A percentile compares a stretch with the other conserved stretches of the same genome.
Evolutionary conservation across 2,113 vertebrate species (phyloP).

Genomic region (Plestiodon gilberti): DNA sequence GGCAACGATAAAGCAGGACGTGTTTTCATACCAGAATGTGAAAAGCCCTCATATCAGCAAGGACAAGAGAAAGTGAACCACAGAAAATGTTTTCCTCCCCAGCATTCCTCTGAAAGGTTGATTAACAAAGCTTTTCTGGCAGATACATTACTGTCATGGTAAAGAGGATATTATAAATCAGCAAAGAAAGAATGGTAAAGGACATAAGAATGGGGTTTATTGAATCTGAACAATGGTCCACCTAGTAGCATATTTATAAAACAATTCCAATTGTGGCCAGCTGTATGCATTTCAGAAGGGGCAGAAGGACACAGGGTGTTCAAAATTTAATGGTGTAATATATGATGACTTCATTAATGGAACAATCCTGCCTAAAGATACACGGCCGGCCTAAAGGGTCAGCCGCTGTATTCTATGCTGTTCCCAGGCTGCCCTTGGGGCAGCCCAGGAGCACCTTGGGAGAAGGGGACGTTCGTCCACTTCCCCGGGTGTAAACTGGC

Average conservation of each 20-base stretch:
- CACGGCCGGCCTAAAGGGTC: no score
- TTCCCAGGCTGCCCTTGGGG: no score
- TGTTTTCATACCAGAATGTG: conserved; percentile 56
- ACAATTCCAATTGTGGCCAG: no score
- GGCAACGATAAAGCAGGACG: conserved; percentile 57
- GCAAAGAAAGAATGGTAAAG: neutral
- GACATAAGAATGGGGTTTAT: neutral
- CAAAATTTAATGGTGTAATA: neutral
- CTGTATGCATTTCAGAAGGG: neutral
- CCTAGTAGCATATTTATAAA: neutral
- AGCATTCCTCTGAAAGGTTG: conserved; percentile 64
- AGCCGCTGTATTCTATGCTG: no score
- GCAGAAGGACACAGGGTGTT: neutral
- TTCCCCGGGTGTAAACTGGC: no score
- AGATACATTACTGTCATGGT: conserved; percentile 4
- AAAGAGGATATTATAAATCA: neutral
- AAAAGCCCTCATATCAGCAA: conserved; percentile 62
- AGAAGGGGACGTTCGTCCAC: no score
- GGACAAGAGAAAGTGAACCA: conserved; percentile 56
- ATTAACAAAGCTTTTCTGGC: conserved; percentile 56
- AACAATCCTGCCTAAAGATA: neutral
- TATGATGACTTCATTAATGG: neutral
- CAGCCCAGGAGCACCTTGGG: no score
- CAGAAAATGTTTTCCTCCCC: conserved; percentile 44
- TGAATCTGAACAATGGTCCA: neutral